Evolutionary conservation across 2,797 vertebrate species (phyloP).

Genomic region (Eulemur albifrons): DNA sequence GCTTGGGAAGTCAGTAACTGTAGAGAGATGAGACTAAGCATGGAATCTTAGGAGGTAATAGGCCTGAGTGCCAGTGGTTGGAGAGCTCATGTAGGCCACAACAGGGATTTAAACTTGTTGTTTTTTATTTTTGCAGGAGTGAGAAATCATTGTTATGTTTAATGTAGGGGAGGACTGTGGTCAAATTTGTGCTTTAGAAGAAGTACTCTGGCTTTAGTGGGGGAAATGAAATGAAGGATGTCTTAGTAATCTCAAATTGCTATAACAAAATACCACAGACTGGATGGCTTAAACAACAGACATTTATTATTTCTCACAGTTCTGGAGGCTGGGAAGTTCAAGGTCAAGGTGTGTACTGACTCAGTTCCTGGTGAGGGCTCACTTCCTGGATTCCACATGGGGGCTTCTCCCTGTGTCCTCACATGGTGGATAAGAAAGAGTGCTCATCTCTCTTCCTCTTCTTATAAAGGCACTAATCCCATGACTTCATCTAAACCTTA

Average conservation of each 20-base stretch:
- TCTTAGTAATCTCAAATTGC: neutral
- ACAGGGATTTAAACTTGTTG: neutral
- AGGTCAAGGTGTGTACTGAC: neutral
- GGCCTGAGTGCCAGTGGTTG: neutral
- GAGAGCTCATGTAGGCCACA: neutral
- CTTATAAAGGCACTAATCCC: neutral
- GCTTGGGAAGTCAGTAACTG: neutral
- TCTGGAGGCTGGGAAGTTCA: neutral
- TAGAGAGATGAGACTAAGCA: neutral
- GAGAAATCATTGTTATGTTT: neutral
- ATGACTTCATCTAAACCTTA: neutral
- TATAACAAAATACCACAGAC: neutral
- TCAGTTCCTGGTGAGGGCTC: neutral
- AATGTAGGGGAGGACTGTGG: neutral
- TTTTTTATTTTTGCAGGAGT: neutral
- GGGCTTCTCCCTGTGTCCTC: neutral
- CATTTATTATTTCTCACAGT: neutral
- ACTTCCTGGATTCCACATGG: neutral
- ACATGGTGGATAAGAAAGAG: neutral
- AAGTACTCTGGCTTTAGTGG: neutral
- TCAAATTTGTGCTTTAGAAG: neutral
- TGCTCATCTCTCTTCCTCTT: neutral
- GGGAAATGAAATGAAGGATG: neutral
- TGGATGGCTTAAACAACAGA: neutral
- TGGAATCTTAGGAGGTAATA: neutral